Evolutionary conservation across 2,797 vertebrate genomes (phyloP).

Genomic region (Sebastes oblongus): DNA sequence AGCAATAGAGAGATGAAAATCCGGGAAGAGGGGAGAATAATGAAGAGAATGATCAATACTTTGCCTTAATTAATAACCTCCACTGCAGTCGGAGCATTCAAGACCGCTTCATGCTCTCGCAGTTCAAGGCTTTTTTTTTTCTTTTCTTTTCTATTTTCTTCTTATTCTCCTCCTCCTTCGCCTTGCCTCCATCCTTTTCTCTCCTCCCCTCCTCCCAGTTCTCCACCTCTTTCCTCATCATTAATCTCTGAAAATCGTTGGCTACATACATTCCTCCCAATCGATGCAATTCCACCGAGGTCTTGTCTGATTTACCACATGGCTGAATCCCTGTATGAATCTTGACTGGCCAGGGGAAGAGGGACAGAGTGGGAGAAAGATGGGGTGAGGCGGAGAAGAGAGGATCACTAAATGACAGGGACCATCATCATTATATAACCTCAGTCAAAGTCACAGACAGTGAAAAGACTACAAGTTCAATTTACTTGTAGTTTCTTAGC

Average conservation of each 20-base stretch:
- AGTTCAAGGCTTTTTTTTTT: constrained; percentile 27
- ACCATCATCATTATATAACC: constrained; percentile 65
- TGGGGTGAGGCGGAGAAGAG: constrained; percentile 27
- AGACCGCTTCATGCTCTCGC: constrained; percentile 51
- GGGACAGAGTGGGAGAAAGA: constrained; percentile 43
- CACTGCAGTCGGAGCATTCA: constrained; percentile 53
- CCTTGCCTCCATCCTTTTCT: constrained; percentile 27
- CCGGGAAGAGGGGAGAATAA: constrained; percentile 55
- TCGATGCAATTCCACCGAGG: constrained; percentile 79
- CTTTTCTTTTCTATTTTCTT: not conserved
- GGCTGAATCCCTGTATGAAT: constrained; percentile 77
- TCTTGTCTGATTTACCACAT: constrained; percentile 81
- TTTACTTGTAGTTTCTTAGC: constrained; percentile 2
- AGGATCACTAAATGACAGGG: constrained; percentile 57
- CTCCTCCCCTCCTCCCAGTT: constrained; percentile 50
- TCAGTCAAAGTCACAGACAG: constrained; percentile 45
- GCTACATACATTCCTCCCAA: constrained; percentile 80
- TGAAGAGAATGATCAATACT: constrained; percentile 73
- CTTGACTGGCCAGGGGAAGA: constrained; percentile 60
- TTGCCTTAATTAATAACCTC: constrained; percentile 78
- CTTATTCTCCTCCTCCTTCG: constrained; percentile 36
- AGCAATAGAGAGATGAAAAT: constrained; percentile 69
- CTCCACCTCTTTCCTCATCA: constrained; percentile 72
- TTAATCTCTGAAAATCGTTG: constrained; percentile 82
- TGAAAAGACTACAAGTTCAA: constrained; percentile 16